Base-by-base conservation (phyloP, 2,797 vertebrate genomes). In the Coregonus sp. region DNA sequence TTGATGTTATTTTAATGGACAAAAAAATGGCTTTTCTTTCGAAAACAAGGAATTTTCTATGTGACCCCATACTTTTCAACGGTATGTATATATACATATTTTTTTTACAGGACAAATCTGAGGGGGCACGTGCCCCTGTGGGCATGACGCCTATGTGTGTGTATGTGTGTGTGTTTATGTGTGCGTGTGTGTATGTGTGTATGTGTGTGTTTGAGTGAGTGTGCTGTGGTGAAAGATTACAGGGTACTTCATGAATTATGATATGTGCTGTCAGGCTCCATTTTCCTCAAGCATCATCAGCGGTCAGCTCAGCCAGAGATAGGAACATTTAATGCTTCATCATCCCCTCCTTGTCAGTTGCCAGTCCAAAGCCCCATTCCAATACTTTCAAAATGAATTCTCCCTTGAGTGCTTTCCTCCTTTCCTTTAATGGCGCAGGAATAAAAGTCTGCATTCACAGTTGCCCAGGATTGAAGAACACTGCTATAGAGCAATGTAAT, bases 201-300 rank as follows among this genome's bases (percentile, higher is more conserved):
- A 0, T 37, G 7, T 9, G 59, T 7, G 65, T 66, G 63, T 66
- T 1, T 66, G 65, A 1, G 65, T 66, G 65, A 25, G 65, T 29
- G 65, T 35, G 1, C 15, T 47, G 69, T 70, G 40, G n/a, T 63
- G 59, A 75, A 81, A 79, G 75, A 73, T 73, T 29, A 75, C 78
- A 76, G 69, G 81, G 73, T 70, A 71, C 63, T 81, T 91, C 87
- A 90, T 91, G 80, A 90, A 91, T 91, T 88, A 88, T 91, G 90
- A 88, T 81, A 83, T 78, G 74, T 76, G 82, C 82, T 88, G 91
- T 89, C 86, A 86, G 79, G 81, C 37, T 31, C 80, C 78, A 83
- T 65, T 16, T 82, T 84, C 85, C 79, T 85, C 77, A 65, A 76
- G 81, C 82, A 83, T 76, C 70, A 74, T 78, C 88, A 84, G 88